Base-by-base conservation (phyloP, 1,140 invertebrate species). In the Habropoda laboriosa region DNA sequence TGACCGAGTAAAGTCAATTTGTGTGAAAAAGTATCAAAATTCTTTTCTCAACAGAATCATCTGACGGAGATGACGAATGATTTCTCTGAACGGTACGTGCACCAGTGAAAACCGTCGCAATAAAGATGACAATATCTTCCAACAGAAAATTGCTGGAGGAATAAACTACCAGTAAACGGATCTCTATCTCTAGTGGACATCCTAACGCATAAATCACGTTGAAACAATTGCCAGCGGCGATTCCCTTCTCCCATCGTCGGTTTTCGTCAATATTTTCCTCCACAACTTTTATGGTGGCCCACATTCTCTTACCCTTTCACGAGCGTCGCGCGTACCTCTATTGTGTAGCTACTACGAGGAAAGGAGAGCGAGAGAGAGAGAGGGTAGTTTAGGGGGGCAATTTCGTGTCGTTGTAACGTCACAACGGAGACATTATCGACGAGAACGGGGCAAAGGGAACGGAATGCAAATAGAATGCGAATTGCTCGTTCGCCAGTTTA, bases 361-460 rank as follows among this genome's bases (percentile, higher is more conserved):
- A n/a, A n/a, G n/a, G n/a, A n/a, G n/a, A n/a, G n/a, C n/a, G n/a
- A n/a, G n/a, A n/a, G n/a, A n/a, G n/a, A n/a, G n/a, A n/a, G n/a
- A n/a, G n/a, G n/a, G n/a, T n/a, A n/a, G n/a, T n/a, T n/a, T n/a
- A n/a, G n/a, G n/a, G 18, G n/a, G 45, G 63, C 27, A 51, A 57
- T 38, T 55, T 55, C 38, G 67, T 30, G 67, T 70, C n/a, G n/a
- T n/a, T 71, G 38, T 38, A 71, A 60, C 53, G 40, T 60, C 42
- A 60, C 70, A 49, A 72, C 27, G 30, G 10, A 3, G 42, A 49
- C 70, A 73, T 73, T 49, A 73, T 73, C 42, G 70, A 35, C 38
- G 13, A 16, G n/a, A 30, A 57, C 35, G 35, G n/a, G 51, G 24
- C 24, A 4, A 12, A 6, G 35, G 24, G 21, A 27, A 27, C 32